Percentiles rank a stretch among this genome's conserved stretches.
phyloP scores from a whole-genome alignment of 2,113 vertebrate genomes.

The Austrofundulus limnaeus region DNA sequence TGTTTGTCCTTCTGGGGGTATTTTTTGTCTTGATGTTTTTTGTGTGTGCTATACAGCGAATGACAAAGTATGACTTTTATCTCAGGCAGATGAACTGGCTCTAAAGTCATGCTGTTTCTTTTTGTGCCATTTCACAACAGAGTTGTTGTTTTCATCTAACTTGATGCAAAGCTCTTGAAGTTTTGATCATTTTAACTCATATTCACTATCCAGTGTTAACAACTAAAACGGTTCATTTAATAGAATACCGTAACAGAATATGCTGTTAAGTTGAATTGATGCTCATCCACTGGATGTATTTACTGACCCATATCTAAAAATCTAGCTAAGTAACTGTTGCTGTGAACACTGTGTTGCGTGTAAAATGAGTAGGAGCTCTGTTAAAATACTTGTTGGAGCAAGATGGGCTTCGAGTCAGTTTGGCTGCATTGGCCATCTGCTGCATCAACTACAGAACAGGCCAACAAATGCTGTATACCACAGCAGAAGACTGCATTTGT shows the following conservation, averaged over 20 bases:
- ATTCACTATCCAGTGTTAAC: constrained; percentile 22
- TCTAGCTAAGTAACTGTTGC: constrained; percentile 9
- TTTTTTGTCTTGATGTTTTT: too few relatives aligned
- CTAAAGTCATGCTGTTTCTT: too few relatives aligned
- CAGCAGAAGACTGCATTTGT: background rate
- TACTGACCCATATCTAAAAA: constrained; percentile 33
- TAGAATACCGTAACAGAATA: too few relatives aligned
- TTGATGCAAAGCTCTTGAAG: constrained; percentile 16
- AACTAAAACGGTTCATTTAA: background rate
- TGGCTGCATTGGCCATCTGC: constrained; percentile 51
- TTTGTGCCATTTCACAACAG: too few relatives aligned
- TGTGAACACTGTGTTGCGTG: constrained; percentile 17
- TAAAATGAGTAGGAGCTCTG: constrained; percentile 50
- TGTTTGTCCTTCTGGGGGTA: too few relatives aligned
- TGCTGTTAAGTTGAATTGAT: background rate
- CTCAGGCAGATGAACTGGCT: too few relatives aligned
- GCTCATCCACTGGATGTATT: background rate
- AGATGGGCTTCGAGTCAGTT: constrained; percentile 16
- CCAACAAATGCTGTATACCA: background rate
- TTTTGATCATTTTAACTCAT: constrained; percentile 32
- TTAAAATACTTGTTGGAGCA: constrained; percentile 44
- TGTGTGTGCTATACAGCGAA: too few relatives aligned
- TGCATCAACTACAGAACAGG: constrained; percentile 30
- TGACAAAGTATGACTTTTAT: too few relatives aligned
- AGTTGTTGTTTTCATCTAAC: constrained; percentile 16